Evolutionary conservation across 1,140 invertebrate genomes (phyloP), one percentile per base, ranked within the genome.

Genomic region (Propsilocerus akamusi): DNA sequence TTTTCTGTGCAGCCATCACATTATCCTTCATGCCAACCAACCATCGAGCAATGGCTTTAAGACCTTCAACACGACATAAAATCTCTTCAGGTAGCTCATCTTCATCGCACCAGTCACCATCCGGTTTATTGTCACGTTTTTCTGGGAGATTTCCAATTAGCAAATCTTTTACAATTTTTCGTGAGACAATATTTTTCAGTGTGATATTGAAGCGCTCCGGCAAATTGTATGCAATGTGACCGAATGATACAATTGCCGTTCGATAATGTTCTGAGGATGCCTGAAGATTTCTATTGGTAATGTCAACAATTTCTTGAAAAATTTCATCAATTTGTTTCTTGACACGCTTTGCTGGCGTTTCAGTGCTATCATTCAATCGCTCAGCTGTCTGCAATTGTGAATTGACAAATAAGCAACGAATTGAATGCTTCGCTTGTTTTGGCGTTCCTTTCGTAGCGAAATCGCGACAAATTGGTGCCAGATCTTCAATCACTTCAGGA

Each of bases 31-130:
- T 66, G 1, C 93, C 94, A 26, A 96, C 67, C 11, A 97, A 68
- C 93, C 94, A 98, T 25, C 94, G 75, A 2, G 91, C 91, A 80
- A 97, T 93, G 52, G 92, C 83, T 65, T 98, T 98, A 53, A 97
- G 75, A 0, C 87, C 92, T 68, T 96, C 91, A 51, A 95, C 75
- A 71, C 95, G 94, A 64, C 89, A 92, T 49, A 85, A 76, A 0
- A 91, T 95, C 64, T 94, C 89, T 58, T 90, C 82, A 1, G 90
- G 87, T 11, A 96, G 68, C 51, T 87, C 76, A 26, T 92, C 83
- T 62, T 95, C 86, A 2, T 75, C 65, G 68, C 87, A 92, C 92
- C 93, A 97, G 23, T 81, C 76, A 7, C 74, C 76, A 17, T 77
- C 78, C 2, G 70, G 66, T 23, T 60, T 41, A 4, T 61, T 60